phyloP scores from a whole-genome alignment of 1,140 invertebrate genomes.

The Yoshiicerus persimilis region DNA sequence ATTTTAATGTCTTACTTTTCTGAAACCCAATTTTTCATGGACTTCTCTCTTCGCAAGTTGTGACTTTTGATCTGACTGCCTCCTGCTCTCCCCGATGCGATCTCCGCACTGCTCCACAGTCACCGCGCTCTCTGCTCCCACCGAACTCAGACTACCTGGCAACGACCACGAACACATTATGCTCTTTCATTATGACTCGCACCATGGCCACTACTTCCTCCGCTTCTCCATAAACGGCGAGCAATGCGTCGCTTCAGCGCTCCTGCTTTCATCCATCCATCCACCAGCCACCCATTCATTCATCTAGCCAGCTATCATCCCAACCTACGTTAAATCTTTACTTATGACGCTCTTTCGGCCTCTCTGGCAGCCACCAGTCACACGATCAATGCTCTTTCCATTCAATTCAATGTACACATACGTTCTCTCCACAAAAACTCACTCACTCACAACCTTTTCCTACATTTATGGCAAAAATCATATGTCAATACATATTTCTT shows the following conservation, averaged over 20 bases:
- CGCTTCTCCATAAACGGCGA: background rate
- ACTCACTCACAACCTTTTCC: background rate
- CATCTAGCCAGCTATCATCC: background rate
- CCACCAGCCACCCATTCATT: background rate
- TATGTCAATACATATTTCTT: constrained; percentile 10
- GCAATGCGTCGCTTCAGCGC: background rate
- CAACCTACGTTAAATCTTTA: background rate
- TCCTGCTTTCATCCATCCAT: background rate
- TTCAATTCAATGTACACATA: background rate
- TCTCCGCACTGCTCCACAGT: background rate
- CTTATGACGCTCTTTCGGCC: background rate
- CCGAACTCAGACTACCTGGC: background rate
- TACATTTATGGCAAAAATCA: background rate
- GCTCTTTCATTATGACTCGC: background rate
- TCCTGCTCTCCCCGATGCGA: background rate
- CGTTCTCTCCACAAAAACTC: background rate
- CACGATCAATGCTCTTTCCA: background rate
- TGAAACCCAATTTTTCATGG: constrained; percentile 39
- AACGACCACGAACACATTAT: background rate
- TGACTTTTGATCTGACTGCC: constrained; percentile 5
- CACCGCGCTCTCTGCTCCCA: background rate
- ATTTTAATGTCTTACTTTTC: constrained; percentile 46
- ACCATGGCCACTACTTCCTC: background rate
- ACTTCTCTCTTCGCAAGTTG: background rate
- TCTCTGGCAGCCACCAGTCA: background rate